A percentile compares a stretch with the other conserved stretches of the same genome.
phyloP scores from a whole-genome alignment of 2,113 vertebrate species.

The Felis chaus region DNA sequence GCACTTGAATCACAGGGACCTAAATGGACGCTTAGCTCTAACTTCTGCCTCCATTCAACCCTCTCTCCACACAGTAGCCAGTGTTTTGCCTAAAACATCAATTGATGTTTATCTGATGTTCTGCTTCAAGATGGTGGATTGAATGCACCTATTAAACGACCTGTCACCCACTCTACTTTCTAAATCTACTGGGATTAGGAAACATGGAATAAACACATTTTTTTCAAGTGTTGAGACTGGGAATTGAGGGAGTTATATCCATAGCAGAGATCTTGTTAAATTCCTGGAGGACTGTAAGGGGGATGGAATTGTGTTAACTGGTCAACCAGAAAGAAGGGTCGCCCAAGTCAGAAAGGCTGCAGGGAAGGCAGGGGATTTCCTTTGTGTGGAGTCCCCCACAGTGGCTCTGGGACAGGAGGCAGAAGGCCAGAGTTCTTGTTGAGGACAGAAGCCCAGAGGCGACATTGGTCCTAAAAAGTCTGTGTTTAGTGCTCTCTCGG shows the following conservation, averaged over 20 bases:
- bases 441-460: neutral
- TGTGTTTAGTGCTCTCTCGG: neutral
- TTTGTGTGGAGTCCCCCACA: neutral
- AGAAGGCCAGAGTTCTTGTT: neutral
- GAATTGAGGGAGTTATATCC: neutral
- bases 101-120: neutral
- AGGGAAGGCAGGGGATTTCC: neutral
- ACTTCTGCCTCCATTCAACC: neutral
- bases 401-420: neutral
- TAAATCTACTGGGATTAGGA: neutral
- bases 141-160: neutral
- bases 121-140: neutral
- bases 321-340: neutral
- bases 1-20: neutral
- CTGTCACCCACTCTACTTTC: neutral
- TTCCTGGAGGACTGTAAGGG: neutral
- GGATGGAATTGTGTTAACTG: neutral
- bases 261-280: neutral
- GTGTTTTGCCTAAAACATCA: neutral
- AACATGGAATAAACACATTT: neutral
- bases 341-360: neutral
- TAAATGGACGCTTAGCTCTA: neutral
- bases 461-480: neutral
- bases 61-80: neutral
- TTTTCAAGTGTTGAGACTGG: neutral